Percentiles rank a stretch among this genome's conserved stretches.
Conservation (phyloP, 1,140 invertebrate genomes). For the Bombus confusus region DNA sequence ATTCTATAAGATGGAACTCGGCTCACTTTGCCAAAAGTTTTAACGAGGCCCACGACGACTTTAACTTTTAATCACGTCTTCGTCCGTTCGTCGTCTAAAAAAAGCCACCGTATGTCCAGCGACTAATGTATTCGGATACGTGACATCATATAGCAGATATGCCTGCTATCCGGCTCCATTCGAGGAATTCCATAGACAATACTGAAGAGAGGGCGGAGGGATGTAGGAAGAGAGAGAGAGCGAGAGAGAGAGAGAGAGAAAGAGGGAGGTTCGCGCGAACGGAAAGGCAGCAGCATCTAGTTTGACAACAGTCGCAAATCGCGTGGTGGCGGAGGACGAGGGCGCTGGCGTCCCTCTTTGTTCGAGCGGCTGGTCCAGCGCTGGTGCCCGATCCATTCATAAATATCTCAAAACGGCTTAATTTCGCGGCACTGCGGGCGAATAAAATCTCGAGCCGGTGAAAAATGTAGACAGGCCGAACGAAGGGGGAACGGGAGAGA, state of each 20-base stretch:
- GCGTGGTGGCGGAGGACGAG: not conserved
- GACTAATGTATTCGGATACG: conserved; percentile 50
- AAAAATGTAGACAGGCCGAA: conserved; percentile 79
- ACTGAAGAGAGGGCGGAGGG: not conserved
- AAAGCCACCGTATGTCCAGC: conserved; percentile 29
- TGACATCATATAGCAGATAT: conserved; percentile 51
- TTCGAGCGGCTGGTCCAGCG: conserved; percentile 70
- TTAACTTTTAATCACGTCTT: conserved; percentile 50
- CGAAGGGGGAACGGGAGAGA: conserved; percentile 52
- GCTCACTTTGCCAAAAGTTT: not conserved
- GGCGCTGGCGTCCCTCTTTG: conserved; percentile 72
- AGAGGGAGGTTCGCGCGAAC: not conserved
- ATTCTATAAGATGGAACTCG: not conserved
- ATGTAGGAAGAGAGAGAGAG: not conserved
- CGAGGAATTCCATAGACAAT: conserved; percentile 51
- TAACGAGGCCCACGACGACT: not conserved
- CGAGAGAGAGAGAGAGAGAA: not conserved
- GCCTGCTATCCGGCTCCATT: conserved; percentile 30
- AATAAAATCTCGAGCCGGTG: conserved; percentile 81
- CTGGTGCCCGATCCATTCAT: conserved; percentile 78
- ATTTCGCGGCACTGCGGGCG: conserved; percentile 79
- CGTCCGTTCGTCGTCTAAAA: conserved; percentile 37
- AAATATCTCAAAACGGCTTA: conserved; percentile 83
- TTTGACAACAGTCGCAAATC: conserved; percentile 57
- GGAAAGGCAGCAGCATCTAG: conserved; percentile 35